These are phyloP conservation scores for Pagetopsis macropterus DNA, from an alignment of 2,797 vertebrate species.

Conservation along the genomic window DNA sequence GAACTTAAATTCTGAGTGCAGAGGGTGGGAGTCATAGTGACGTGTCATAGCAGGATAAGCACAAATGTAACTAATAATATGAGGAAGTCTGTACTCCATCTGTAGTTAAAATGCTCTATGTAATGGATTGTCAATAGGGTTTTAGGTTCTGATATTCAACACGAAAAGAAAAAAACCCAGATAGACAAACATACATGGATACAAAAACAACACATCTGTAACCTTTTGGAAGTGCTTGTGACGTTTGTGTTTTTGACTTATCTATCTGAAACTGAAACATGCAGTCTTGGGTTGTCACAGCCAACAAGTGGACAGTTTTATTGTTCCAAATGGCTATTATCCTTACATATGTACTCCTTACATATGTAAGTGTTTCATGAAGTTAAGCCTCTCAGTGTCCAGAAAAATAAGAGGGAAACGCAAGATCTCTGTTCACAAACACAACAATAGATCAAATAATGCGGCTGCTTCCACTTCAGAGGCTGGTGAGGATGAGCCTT, in stretches of 20 bases:
- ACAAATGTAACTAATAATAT: background rate
- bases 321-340: constrained; percentile 19
- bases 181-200: background rate
- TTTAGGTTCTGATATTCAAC: background rate
- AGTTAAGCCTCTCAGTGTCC: constrained; percentile 4
- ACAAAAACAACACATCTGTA: background rate
- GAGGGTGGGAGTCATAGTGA: background rate
- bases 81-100: background rate
- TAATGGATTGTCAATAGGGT: background rate
- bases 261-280: background rate
- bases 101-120: background rate
- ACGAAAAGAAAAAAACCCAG: background rate
- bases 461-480: constrained; percentile 26
- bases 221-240: background rate
- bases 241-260: background rate
- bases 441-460: constrained; percentile 9
- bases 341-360: constrained; percentile 2
- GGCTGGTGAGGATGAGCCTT: constrained; percentile 20
- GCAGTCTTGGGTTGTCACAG: background rate
- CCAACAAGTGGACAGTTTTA: constrained; percentile 11
- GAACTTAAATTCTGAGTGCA: too few relatives aligned
- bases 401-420: constrained; percentile 3
- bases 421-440: constrained; percentile 1
- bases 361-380: background rate
- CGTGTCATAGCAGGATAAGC: background rate